Evolutionary conservation across 2,113 vertebrate genomes (phyloP).

Genomic region (Ictalurus punctatus): DNA sequence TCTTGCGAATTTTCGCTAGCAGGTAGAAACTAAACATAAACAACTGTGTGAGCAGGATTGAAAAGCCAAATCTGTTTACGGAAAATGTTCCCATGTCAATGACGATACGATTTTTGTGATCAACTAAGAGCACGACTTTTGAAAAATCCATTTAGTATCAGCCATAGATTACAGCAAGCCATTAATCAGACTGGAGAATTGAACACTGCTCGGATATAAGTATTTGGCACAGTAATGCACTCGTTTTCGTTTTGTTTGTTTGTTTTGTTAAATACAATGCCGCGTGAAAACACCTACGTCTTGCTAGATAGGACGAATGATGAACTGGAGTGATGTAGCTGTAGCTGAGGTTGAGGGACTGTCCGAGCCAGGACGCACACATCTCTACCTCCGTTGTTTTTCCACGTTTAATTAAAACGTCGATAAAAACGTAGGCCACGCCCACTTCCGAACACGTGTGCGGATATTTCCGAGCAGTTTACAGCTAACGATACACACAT

Average conservation of each 20-base stretch:
- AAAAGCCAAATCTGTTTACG: too few relatives aligned
- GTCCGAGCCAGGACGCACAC: background rate
- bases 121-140: too few relatives aligned
- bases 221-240: background rate
- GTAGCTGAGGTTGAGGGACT: too few relatives aligned
- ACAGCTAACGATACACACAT: background rate
- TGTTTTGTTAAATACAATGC: background rate
- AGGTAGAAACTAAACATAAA: too few relatives aligned
- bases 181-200: background rate
- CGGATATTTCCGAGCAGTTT: background rate
- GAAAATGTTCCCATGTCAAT: too few relatives aligned
- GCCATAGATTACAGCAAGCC: too few relatives aligned
- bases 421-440: background rate
- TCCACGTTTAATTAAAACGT: background rate
- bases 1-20: background rate
- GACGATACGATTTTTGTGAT: too few relatives aligned
- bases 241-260: too few relatives aligned
- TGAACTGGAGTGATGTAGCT: too few relatives aligned
- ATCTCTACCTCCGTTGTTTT: background rate
- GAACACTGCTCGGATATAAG: background rate
- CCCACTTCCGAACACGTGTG: background rate
- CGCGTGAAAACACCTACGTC: background rate
- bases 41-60: too few relatives aligned
- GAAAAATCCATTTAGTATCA: too few relatives aligned
- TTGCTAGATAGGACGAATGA: background rate